These are phyloP conservation scores for Doris montereyensis DNA, from an alignment of 2,888 invertebrate genomes.

Conservation along the genomic window DNA sequence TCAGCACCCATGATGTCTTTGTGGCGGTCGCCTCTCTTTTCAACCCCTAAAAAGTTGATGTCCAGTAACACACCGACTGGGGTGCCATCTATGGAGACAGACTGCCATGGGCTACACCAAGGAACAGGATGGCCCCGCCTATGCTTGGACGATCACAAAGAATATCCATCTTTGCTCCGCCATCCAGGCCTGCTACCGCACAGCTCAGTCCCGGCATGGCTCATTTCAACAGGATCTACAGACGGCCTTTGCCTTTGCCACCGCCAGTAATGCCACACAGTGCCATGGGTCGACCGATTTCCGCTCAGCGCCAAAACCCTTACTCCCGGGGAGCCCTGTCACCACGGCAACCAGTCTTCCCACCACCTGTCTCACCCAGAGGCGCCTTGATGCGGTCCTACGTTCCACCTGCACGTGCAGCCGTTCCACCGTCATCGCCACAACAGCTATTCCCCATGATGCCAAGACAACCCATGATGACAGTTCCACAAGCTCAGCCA, in stretches of 20 bases:
- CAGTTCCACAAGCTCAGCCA: no score
- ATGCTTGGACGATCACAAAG: not conserved
- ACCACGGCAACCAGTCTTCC: no score
- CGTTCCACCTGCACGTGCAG: no score
- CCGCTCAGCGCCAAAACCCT: no score
- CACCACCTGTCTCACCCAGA: no score
- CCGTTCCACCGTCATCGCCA: no score
- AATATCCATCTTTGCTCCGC: not conserved
- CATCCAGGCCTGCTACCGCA: not conserved
- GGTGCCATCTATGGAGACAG: conserved; percentile 21
- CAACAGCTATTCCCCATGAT: no score
- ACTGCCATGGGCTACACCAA: not conserved
- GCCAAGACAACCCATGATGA: no score
- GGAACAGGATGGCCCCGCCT: not conserved
- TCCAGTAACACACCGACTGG: not conserved
- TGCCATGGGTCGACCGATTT: no score
- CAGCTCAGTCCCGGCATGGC: not conserved
- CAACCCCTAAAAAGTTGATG: not conserved
- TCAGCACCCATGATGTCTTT: not conserved
- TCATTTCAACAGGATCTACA: not conserved
- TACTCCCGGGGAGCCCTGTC: no score
- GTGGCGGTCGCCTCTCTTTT: not conserved
- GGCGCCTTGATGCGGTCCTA: no score
- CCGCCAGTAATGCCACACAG: not conserved
- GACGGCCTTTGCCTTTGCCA: no score